Conservation (phyloP, 2,888 invertebrate species). For the Acleris emargana region DNA sequence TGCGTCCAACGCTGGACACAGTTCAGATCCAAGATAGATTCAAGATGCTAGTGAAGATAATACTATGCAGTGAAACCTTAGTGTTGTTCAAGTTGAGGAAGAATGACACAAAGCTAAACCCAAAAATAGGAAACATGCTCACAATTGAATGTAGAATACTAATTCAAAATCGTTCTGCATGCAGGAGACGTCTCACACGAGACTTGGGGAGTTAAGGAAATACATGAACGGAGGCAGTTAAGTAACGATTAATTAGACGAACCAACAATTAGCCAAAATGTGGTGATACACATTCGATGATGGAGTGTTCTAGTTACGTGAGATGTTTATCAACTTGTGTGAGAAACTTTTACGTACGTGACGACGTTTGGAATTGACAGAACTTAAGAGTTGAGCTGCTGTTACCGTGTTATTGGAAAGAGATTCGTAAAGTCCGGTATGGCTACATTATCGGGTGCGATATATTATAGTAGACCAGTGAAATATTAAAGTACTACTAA, state of each 20-base stretch:
- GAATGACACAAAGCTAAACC: slow-evolving; percentile 1
- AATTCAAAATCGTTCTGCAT: slow-evolving; percentile 10
- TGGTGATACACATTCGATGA: slow-evolving; percentile 56
- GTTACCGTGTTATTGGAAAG: neutral
- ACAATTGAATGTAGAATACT: slow-evolving; percentile 12
- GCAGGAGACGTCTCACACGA: slow-evolving; percentile 8
- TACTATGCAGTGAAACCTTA: neutral
- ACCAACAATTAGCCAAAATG: slow-evolving; percentile 65
- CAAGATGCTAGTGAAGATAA: too few relatives aligned
- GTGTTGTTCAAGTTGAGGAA: neutral
- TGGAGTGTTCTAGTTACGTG: slow-evolving; percentile 67
- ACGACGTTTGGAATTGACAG: slow-evolving; percentile 41
- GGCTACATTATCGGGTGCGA: too few relatives aligned
- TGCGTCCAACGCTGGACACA: too few relatives aligned
- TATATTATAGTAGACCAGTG: too few relatives aligned
- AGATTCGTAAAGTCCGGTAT: neutral
- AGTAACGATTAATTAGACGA: slow-evolving; percentile 60
- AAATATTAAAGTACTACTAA: too few relatives aligned
- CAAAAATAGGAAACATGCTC: slow-evolving; percentile 8
- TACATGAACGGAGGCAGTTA: slow-evolving; percentile 46
- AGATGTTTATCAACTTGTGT: slow-evolving; percentile 49
- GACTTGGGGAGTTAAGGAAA: slow-evolving; percentile 9
- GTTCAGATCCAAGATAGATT: too few relatives aligned
- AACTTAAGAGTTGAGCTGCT: neutral
- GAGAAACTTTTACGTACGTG: slow-evolving; percentile 57